Base-by-base conservation (phyloP, 2,888 invertebrate species). In the Serrognathus titanus region DNA sequence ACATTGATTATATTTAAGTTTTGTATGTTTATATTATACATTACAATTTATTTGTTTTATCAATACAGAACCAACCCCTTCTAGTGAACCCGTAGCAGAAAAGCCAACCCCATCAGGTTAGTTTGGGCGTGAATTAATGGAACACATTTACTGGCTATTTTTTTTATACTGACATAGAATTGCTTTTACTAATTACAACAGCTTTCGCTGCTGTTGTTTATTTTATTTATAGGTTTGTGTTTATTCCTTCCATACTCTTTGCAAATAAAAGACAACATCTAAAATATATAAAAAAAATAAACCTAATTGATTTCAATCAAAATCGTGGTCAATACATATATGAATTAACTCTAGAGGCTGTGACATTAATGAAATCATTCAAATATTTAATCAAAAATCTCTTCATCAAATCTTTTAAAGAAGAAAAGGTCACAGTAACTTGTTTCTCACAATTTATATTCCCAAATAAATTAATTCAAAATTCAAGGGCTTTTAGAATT, bases 61-160 rank as follows among this genome's bases (percentile, higher is more conserved):
- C 58, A 52, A 52, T 65, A 56, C 61, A 66, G 66, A 63, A 48
- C 53, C 60, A 57, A 62, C 61, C 49, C 61, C 64, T 13, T 43
- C 43, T 16, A 20, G 20, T 16, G 10, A 13, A 43, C 13, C 13
- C 12, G 20, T 16, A 6, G 16, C 13, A 43, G 43, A 43, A 11
- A 43, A 43, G 20, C 11, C 43, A 10, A 11, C 12, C 20, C 43
- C 20, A 9, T 43, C 43, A 43, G 43, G 43, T 43, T 43, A 43
- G 43, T 43, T 43, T 43, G 16, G 43, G 20, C 13, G 20, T 13
- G 20, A n/a, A 39, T 39, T 43, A 43, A 16, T 16, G 12, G 43
- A 10, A 43, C 10, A 43, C 20, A 43, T 43, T 16, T 6, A 9
- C 20, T 43, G 43, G 16, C 20, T 43, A 16, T 13, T 43, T 16